A percentile compares a stretch with the other conserved stretches of the same genome.
phyloP scores from a whole-genome alignment of 2,797 vertebrate genomes.

The Morus bassanus region DNA sequence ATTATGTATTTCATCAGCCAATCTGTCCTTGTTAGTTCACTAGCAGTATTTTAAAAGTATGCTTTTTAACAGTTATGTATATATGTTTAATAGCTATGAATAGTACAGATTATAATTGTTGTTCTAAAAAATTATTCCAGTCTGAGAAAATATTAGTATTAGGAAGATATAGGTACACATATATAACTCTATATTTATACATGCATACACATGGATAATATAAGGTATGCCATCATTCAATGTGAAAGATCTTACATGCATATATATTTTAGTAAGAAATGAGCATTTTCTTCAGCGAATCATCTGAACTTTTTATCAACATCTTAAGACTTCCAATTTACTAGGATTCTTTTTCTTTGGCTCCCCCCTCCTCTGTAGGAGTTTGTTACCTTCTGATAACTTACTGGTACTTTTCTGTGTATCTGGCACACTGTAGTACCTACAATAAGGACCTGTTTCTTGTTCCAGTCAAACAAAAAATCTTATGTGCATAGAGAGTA shows the following conservation, averaged over 20 bases:
- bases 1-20: background rate
- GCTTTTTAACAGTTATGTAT: background rate
- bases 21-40: background rate
- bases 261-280: background rate
- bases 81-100: background rate
- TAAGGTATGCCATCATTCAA: background rate
- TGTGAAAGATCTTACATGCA: background rate
- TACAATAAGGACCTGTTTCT: background rate
- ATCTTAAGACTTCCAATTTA: background rate
- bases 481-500: background rate
- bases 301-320: background rate
- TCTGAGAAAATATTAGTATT: background rate
- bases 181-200: background rate
- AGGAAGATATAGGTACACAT: background rate
- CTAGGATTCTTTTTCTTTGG: background rate
- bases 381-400: background rate
- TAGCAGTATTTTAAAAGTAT: background rate
- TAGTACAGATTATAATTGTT: background rate
- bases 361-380: accelerated
- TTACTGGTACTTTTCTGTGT: background rate
- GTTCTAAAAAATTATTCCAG: background rate
- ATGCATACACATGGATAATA: accelerated
- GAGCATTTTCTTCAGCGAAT: background rate
- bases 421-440: background rate
- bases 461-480: background rate